phyloP scores from a whole-genome alignment of 2,113 vertebrate species.

The Xyrauchen texanus region DNA sequence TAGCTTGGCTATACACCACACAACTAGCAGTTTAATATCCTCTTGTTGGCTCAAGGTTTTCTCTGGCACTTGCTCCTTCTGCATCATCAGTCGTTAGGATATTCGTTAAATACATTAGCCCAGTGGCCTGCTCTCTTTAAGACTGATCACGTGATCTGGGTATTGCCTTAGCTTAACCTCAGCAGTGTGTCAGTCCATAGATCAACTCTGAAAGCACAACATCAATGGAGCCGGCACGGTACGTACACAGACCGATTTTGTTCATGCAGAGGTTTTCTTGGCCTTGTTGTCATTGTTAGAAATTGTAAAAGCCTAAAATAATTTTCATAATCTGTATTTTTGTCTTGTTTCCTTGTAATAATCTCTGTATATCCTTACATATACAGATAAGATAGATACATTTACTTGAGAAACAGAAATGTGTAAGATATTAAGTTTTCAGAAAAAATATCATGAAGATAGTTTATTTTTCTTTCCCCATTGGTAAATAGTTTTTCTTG shows the following conservation, averaged over 20 bases:
- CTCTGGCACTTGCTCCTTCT: slow-evolving; percentile 8
- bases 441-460: too few species aligned
- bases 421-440: too few species aligned
- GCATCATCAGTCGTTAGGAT: slow-evolving; percentile 49
- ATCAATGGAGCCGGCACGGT: slow-evolving; percentile 69
- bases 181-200: slow-evolving; percentile 64
- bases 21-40: slow-evolving; percentile 17
- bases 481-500: too few species aligned
- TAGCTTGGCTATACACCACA: slow-evolving; percentile 13
- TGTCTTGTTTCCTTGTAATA: too few species aligned
- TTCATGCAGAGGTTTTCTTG: background rate
- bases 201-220: slow-evolving; percentile 51
- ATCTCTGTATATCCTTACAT: too few species aligned
- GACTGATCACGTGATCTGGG: slow-evolving; percentile 63
- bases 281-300: background rate
- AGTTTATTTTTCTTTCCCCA: too few species aligned
- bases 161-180: slow-evolving; percentile 63
- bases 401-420: too few species aligned
- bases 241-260: slow-evolving; percentile 51
- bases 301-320: too few species aligned
- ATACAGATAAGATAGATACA: too few species aligned
- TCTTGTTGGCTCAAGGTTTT: background rate
- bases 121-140: slow-evolving; percentile 54
- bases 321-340: too few species aligned
- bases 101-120: slow-evolving; percentile 66